Base-by-base conservation (phyloP, 1,140 invertebrate genomes). In the Copidosoma floridanum region DNA sequence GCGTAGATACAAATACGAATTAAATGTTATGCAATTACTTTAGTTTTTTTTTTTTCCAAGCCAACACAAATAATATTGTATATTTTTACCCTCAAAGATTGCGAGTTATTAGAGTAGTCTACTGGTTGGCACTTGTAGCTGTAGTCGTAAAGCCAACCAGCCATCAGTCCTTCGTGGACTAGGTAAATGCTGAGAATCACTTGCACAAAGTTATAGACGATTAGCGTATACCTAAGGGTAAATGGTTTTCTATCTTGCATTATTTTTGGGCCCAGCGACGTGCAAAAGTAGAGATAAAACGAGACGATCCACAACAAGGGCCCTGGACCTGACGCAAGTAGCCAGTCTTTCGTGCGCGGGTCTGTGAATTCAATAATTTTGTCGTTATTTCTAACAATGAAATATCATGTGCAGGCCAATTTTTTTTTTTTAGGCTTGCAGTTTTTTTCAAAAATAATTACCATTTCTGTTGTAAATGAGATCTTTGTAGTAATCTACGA, bases 241-340 rank as follows among this genome's bases (percentile, higher is more conserved):
- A 89, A 94, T 0, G 94, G 90, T 71, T 93, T 90, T 61, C 89
- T 84, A 66, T 94, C 85, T 61, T 86, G 84, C 94, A 97, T 97
- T 63, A 89, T 89, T 24, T 80, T 84, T 3, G 92, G 93, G 8
- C 93, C 93, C 29, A 83, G 79, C 16, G 83, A 87, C 0, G 85
- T 83, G 65, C 85, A 86, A 74, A 93, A 91, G 77, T 90, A 92
- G 27, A 93, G 69, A 68, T 93, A 94, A 0, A 85, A 83, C 0
- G 85, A 84, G 20, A 93, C 74, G 27, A 94, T 85, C 1, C 85
- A 85, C 1, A 92, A 67, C 0, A 93, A 81, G 0, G 93, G 90
- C 14, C 86, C 86, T n/a, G 91, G 92, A 6, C 89, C 86, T 21
- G 87, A 85, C 74, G 92, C 88, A 11, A 97, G 78, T 67, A 91